phyloP scores from a whole-genome alignment of 2,113 vertebrate species.

The Boleophthalmus pectinirostris region DNA sequence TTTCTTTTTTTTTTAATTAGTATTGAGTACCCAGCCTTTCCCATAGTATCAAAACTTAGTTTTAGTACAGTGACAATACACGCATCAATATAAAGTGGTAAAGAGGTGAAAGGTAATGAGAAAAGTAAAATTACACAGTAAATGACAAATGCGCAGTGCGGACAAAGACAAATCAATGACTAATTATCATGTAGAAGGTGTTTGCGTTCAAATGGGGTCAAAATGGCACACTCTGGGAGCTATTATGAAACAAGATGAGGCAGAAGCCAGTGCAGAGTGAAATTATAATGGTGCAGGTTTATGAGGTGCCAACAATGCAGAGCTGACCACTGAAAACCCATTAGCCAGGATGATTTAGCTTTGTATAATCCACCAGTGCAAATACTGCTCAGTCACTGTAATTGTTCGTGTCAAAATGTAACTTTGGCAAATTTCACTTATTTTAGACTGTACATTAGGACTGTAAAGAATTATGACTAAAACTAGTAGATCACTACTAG shows the following conservation, averaged over 20 bases:
- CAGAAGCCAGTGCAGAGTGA: neutral
- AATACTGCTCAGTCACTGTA: constrained; percentile 1
- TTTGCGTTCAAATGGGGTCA: constrained; percentile 12
- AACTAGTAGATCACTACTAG: too few relatives aligned
- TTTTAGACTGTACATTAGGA: too few relatives aligned
- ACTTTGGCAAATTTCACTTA: too few relatives aligned
- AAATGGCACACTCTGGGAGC: constrained; percentile 3
- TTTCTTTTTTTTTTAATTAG: too few relatives aligned
- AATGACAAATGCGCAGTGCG: constrained; percentile 19
- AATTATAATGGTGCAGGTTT: neutral
- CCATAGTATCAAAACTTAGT: too few relatives aligned
- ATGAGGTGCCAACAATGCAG: neutral
- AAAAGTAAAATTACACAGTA: constrained; percentile 33
- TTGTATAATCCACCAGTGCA: constrained; percentile 5
- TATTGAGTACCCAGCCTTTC: too few relatives aligned
- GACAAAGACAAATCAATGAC: constrained; percentile 45
- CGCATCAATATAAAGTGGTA: neutral
- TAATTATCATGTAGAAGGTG: constrained; percentile 29
- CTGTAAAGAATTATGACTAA: too few relatives aligned
- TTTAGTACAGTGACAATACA: neutral
- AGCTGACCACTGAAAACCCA: constrained; percentile 15
- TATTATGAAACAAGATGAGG: neutral
- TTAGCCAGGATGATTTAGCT: neutral
- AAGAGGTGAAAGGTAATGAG: constrained; percentile 42
- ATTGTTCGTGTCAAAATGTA: neutral